phyloP scores from a whole-genome alignment of 2,113 vertebrate species.

The western clawed frog (Xenopus tropicalis) region UCB_Xtro_10.0 CM004449.2:85455501-85456000 shows the following conservation, averaged over 20 bases:
- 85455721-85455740: conserved; percentile 5
- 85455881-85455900: conserved; percentile 5
- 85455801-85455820: neutral
- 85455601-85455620: too few species aligned
- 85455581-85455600: too few species aligned
- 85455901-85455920: neutral
- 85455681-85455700: conserved; percentile 6
- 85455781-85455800: neutral
- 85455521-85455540: too few species aligned
- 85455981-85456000: conserved; percentile 12
- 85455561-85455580: too few species aligned
- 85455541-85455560: too few species aligned
- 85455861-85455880: conserved; percentile 1
- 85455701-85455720: too few species aligned
- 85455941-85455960: conserved; percentile 1
- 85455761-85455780: conserved; percentile 6
- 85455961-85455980: conserved; percentile 24
- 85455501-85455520: too few species aligned
- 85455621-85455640: too few species aligned
- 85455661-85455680: conserved; percentile 10
- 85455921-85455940: neutral
- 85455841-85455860: neutral
- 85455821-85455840: conserved; percentile 10
- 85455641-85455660: too few species aligned
- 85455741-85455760: neutral